Percentiles rank a stretch among this genome's conserved stretches.
Conservation (phyloP, 2,113 vertebrate genomes). For the Trachemys scripta region DNA sequence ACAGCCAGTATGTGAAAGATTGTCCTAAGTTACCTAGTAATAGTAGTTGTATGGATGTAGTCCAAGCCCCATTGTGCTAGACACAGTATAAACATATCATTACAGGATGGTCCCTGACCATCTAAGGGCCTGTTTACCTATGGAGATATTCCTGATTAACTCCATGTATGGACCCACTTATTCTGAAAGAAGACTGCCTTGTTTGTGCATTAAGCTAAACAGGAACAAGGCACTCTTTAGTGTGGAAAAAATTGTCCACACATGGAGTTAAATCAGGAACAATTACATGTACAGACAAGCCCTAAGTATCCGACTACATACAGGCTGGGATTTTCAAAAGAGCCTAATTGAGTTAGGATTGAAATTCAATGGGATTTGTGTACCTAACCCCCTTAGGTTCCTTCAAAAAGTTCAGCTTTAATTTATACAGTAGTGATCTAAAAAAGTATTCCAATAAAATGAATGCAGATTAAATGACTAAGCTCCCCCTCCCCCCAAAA, state of each 20-base stretch:
- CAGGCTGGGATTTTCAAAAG: not conserved
- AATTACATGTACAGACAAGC: not conserved
- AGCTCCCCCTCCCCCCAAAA: not conserved
- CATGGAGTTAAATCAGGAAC: not conserved
- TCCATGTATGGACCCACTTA: not conserved
- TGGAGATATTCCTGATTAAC: not conserved
- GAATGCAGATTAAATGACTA: conserved; percentile 53
- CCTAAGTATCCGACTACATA: not conserved
- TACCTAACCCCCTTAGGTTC: not conserved
- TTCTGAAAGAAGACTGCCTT: not conserved
- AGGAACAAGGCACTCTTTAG: not conserved
- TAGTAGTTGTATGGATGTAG: not conserved
- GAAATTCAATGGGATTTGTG: not conserved
- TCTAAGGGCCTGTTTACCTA: not conserved
- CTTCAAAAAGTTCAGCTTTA: not conserved
- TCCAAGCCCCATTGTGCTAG: not conserved
- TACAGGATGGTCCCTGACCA: not conserved
- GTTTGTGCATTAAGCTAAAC: not conserved
- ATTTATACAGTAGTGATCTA: not conserved
- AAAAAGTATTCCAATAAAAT: conserved; percentile 40
- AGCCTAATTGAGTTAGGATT: not conserved
- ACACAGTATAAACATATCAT: not conserved
- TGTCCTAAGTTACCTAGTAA: not conserved
- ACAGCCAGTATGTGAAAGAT: not conserved
- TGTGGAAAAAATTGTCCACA: not conserved